Conservation (phyloP, 1,140 invertebrate species). For the Pseudomyrmex concolor region DNA sequence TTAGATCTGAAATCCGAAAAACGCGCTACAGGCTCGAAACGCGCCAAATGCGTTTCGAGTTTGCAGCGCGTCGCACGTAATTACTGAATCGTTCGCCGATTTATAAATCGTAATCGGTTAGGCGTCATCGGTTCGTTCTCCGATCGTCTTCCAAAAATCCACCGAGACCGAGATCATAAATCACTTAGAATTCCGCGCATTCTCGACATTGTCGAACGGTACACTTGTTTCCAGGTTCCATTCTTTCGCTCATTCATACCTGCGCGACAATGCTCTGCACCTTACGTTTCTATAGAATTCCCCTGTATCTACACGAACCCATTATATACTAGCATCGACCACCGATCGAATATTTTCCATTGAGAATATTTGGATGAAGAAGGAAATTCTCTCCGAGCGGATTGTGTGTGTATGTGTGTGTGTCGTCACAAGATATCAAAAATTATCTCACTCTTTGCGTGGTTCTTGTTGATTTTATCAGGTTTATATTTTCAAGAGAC, state of each 20-base stretch:
- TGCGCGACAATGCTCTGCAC: slow-evolving; percentile 80
- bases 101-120: slow-evolving; percentile 24
- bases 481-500: slow-evolving; percentile 75
- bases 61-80: too few relatives aligned
- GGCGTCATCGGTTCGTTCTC: slow-evolving; percentile 32
- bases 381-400: slow-evolving; percentile 38
- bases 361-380: slow-evolving; percentile 74
- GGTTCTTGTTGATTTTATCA: slow-evolving; percentile 79
- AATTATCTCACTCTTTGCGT: slow-evolving; percentile 74
- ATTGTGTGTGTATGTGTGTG: slow-evolving; percentile 45
- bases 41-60: background rate
- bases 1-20: background rate
- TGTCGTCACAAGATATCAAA: slow-evolving; percentile 77
- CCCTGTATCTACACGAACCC: slow-evolving; percentile 34
- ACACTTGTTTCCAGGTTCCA: slow-evolving; percentile 80
- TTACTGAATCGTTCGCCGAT: background rate
- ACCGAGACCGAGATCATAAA: slow-evolving; percentile 74
- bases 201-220: slow-evolving; percentile 76
- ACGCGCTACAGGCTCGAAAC: too few relatives aligned
- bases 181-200: slow-evolving; percentile 78
- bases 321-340: slow-evolving; percentile 30
- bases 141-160: slow-evolving; percentile 16
- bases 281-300: slow-evolving; percentile 76
- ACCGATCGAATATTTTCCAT: slow-evolving; percentile 70
- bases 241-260: slow-evolving; percentile 79